A percentile compares a stretch with the other conserved stretches of the same genome.
Conservation (phyloP, 2,113 vertebrate genomes). For the Dolichotis patagonum region DNA sequence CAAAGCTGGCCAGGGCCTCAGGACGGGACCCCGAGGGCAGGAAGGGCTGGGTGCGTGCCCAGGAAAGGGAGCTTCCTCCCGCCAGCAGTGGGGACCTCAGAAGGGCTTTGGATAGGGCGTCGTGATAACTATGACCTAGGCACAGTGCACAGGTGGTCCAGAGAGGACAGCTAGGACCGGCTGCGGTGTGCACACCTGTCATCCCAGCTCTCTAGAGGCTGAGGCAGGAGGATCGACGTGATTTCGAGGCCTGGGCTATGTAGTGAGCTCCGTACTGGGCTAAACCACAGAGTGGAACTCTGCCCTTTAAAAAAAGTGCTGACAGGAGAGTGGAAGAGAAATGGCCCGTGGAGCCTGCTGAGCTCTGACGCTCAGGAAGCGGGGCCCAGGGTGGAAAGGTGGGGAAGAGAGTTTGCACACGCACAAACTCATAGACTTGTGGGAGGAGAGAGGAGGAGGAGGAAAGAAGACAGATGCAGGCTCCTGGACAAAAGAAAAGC, state of each 20-base stretch:
- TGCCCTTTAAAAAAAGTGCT: neutral
- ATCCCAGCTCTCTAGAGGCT: neutral
- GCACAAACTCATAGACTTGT: too few relatives aligned
- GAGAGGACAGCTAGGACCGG: neutral
- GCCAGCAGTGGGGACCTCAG: neutral
- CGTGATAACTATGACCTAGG: too few relatives aligned
- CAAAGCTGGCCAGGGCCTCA: neutral
- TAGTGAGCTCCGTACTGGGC: neutral
- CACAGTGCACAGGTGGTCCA: neutral
- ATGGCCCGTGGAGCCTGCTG: accelerated
- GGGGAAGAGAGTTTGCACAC: neutral
- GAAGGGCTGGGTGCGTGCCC: neutral
- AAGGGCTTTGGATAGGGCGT: neutral
- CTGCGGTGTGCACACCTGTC: neutral
- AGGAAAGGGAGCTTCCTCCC: neutral
- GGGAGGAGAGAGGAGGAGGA: neutral
- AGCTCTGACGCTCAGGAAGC: neutral
- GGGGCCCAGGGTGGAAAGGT: neutral
- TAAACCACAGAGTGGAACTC: neutral
- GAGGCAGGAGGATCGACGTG: neutral
- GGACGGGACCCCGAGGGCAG: neutral
- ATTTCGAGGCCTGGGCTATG: neutral
- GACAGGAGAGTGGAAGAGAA: too few relatives aligned
- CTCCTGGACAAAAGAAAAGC: neutral
- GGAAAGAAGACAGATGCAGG: neutral